Conservation (phyloP, 2,113 vertebrate species). For the Oncorhynchus tshawytscha region DNA sequence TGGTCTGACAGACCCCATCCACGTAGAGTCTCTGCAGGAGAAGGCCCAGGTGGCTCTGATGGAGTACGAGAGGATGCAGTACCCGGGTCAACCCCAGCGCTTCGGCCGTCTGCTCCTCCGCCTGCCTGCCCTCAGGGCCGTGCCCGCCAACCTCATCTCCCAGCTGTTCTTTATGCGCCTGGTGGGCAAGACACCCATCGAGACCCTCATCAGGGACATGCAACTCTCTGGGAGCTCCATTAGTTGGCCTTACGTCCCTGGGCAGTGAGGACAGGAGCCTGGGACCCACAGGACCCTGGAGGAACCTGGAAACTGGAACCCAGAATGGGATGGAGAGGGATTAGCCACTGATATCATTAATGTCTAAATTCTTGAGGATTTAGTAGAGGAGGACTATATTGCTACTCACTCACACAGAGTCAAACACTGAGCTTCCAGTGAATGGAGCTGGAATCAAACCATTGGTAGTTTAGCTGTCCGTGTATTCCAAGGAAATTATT, state of each 20-base stretch:
- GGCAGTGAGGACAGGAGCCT: conserved; percentile 59
- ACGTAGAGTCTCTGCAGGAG: conserved; percentile 92
- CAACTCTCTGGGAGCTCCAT: conserved; percentile 95
- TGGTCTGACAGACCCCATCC: conserved; percentile 86
- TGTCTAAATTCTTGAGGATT: no score
- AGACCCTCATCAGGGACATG: conserved; percentile 97
- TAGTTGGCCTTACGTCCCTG: conserved; percentile 89
- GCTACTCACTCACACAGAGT: no score
- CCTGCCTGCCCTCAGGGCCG: conserved; percentile 87
- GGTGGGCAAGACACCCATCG: conserved; percentile 96
- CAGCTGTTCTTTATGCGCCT: conserved; percentile 98
- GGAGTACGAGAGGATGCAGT: conserved; percentile 88
- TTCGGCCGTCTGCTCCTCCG: conserved; percentile 90
- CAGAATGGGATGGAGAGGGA: conserved; percentile 23
- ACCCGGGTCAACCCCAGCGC: conserved; percentile 89
- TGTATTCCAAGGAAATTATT: not conserved
- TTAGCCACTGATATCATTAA: conserved; percentile 18
- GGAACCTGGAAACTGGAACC: no score
- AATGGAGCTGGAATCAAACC: conserved; percentile 8
- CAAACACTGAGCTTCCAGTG: not conserved
- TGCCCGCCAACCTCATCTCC: conserved; percentile 92
- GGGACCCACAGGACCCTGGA: conserved; percentile 1
- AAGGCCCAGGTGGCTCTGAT: conserved; percentile 93
- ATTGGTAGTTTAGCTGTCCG: not conserved
- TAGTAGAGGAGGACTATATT: no score